Evolutionary conservation across 1,140 invertebrate species (phyloP), one percentile per base, ranked within the genome.

Genomic region (Cydia amplana): DNA sequence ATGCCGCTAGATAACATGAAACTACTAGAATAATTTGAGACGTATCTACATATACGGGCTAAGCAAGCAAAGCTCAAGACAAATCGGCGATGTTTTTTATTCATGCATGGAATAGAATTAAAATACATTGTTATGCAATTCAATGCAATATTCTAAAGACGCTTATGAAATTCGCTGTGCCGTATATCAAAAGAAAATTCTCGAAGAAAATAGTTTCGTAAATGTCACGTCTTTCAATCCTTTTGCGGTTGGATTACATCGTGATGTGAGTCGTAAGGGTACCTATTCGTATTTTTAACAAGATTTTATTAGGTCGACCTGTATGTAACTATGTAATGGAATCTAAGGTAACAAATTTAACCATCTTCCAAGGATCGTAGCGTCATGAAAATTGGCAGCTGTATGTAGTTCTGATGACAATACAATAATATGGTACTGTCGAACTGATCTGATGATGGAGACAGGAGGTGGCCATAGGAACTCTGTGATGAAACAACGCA

Each of bases 91-190:
- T 20, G 78, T 78, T 83, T 83, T 82, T 82, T 80, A 82, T 80
- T 79, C 82, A 80, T 79, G 43, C 49, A 49, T 64, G 72, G 81
- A 75, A 85, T 82, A 75, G 74, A 77, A 81, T 81, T 77, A 73
- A 81, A 80, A 79, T 82, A 79, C 77, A 76, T 76, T 76, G 70
- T 77, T 72, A 74, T 77, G 76, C 76, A 77, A 77, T 18, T 43
- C 46, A 60, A 60, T 74, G 73, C 67, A 77, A 77, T 60, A 77
- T 74, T 77, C 64, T 72, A 63, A 72, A 74, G 63, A 43, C 12
- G 65, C 65, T 70, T 70, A 40, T 36, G 65, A 70, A 70, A 70
- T 32, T 32, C n/a, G 12, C 25, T 32, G 20, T 65, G 6, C 6
- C 1, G n/a, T 70, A 70, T 70, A 32, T 70, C 32, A 70, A 70